Conservation (phyloP, 2,113 vertebrate species). For the Charina bottae region DNA sequence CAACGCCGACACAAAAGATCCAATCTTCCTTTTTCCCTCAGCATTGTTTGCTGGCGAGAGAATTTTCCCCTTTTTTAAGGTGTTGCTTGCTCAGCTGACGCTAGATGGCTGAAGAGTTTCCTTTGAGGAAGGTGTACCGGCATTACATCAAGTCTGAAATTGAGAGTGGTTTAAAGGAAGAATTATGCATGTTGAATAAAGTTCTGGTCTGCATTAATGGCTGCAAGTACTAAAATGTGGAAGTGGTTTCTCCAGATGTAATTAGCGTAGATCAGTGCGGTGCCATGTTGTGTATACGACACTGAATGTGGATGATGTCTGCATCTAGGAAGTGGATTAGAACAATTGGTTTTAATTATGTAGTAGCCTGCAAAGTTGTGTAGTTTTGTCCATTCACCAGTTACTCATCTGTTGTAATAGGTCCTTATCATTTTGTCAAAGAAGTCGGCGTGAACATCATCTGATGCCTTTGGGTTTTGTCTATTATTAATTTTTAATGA, state of each 20-base stretch:
- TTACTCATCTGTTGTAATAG: not conserved
- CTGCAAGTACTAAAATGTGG: not conserved
- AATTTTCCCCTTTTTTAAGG: slow-evolving; percentile 75
- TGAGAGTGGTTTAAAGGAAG: not conserved
- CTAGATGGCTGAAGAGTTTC: slow-evolving; percentile 42
- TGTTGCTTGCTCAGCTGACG: slow-evolving; percentile 59
- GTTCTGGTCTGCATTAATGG: not conserved
- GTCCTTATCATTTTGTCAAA: not conserved
- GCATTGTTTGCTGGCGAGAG: slow-evolving; percentile 75
- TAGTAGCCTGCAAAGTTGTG: not conserved
- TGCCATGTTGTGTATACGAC: not conserved
- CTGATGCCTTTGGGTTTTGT: not conserved
- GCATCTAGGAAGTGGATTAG: not conserved
- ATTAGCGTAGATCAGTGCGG: not conserved
- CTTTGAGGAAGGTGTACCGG: not conserved
- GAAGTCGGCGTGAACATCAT: not conserved
- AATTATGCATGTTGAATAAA: slow-evolving; percentile 2
- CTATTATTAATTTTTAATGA: too few relatives aligned
- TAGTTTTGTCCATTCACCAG: not conserved
- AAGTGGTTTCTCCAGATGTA: not conserved
- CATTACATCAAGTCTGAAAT: not conserved
- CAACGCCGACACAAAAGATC: slow-evolving; percentile 70
- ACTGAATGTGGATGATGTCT: not conserved
- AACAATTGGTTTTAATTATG: not conserved
- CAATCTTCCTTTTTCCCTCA: slow-evolving; percentile 78